Conservation (phyloP, 2,113 vertebrate species). For the Holacanthus passer region DNA sequence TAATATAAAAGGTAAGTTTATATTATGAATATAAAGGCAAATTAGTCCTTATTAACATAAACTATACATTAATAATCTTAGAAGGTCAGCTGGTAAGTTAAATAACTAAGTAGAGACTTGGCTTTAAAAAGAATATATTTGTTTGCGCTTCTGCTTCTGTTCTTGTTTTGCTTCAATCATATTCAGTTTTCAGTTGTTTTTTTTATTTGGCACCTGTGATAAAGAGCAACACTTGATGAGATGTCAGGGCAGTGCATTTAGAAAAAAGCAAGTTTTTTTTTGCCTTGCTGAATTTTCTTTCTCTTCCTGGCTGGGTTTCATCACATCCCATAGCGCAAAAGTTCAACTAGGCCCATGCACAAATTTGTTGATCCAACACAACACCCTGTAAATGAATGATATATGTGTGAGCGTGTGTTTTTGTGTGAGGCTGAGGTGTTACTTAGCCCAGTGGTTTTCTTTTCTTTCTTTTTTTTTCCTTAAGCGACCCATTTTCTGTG, state of each 20-base stretch:
- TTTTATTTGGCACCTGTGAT: conserved; percentile 1
- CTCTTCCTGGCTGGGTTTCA: not conserved
- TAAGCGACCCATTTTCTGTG: conserved; percentile 10
- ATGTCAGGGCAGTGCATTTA: not conserved
- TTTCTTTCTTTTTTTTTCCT: not conserved
- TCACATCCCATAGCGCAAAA: not conserved
- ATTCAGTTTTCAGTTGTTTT: not conserved
- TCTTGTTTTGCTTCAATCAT: not conserved
- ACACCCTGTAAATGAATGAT: not conserved
- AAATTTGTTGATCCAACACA: not conserved
- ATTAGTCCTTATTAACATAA: not conserved
- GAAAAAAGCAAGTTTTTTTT: not conserved
- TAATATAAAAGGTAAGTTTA: not conserved
- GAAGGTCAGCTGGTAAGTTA: not conserved
- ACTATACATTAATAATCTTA: not conserved
- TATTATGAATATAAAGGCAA: not conserved
- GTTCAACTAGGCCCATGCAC: not conserved
- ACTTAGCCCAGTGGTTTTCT: not conserved
- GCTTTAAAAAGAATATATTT: not conserved
- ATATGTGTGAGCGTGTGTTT: not conserved
- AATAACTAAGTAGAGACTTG: not conserved
- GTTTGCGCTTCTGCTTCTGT: not conserved
- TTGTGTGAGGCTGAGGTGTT: not conserved
- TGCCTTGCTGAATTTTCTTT: not conserved
- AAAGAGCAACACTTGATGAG: not conserved